Evolutionary conservation across 2,797 vertebrate species (phyloP).

Genomic region (Premnoplex brunnescens): DNA sequence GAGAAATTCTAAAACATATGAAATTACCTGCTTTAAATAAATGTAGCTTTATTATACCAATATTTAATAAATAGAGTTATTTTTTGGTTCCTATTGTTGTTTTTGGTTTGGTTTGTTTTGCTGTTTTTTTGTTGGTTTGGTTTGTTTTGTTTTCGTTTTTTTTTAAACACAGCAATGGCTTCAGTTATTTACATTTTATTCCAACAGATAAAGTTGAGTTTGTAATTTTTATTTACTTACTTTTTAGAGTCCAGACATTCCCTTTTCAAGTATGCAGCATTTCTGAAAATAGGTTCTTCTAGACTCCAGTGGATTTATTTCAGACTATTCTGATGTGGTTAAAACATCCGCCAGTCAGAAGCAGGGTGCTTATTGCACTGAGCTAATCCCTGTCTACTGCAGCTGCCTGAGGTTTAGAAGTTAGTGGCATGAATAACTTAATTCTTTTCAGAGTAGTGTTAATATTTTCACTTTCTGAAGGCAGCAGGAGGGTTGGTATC

Average conservation of each 20-base stretch:
- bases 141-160: no score
- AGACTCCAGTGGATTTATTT: neutral
- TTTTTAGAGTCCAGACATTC: neutral
- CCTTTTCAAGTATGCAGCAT: neutral
- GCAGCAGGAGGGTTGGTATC: neutral
- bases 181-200: neutral
- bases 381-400: neutral
- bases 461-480: neutral
- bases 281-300: constrained; percentile 23
- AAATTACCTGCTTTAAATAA: neutral
- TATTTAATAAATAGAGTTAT: neutral
- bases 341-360: constrained; percentile 12
- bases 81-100: neutral
- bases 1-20: neutral
- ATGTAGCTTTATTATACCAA: neutral
- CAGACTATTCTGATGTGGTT: constrained; percentile 25
- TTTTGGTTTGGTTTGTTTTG: no score
- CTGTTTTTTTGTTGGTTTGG: neutral
- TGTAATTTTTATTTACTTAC: neutral
- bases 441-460: neutral
- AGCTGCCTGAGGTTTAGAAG: constrained; percentile 26
- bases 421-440: constrained; percentile 14
- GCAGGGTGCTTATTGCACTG: neutral
- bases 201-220: neutral
- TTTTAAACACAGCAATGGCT: neutral